A percentile compares a stretch with the other conserved stretches of the same genome.
phyloP scores from a whole-genome alignment of 2,888 invertebrate genomes.

The Trachelus stipa region DNA sequence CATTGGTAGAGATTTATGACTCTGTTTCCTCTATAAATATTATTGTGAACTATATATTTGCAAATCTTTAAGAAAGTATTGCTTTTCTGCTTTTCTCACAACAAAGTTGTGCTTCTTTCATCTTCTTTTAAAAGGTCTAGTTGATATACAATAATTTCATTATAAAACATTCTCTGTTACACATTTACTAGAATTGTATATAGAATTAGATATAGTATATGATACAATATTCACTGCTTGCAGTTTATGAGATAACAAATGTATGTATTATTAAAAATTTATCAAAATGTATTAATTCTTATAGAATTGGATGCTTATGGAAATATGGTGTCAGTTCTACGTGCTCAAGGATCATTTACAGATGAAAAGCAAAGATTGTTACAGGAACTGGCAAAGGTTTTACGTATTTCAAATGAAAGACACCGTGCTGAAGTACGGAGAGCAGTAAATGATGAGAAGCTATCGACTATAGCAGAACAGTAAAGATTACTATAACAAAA shows the following conservation, averaged over 20 bases:
- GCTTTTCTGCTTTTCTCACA: background rate
- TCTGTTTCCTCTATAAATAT: conserved; percentile 1
- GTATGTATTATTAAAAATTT: background rate
- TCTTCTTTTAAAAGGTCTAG: background rate
- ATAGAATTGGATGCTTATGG: conserved; percentile 93
- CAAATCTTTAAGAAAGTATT: too few relatives aligned
- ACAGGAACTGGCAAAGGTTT: conserved; percentile 82
- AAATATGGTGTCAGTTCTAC: conserved; percentile 87
- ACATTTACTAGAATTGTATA: background rate
- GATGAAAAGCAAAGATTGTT: conserved; percentile 86
- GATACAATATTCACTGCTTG: background rate
- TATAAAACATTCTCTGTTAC: background rate
- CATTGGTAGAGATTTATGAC: conserved; percentile 13
- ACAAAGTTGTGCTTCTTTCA: background rate
- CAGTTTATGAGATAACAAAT: background rate
- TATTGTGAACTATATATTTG: conserved; percentile 29
- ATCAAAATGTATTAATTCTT: conserved; percentile 49
- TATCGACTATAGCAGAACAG: conserved; percentile 91
- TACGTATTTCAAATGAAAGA: conserved; percentile 90
- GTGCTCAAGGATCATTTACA: conserved; percentile 91
- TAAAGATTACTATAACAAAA: conserved; percentile 68
- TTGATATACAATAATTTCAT: background rate
- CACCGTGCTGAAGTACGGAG: conserved; percentile 93
- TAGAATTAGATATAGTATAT: background rate
- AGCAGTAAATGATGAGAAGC: conserved; percentile 91